phyloP scores from a whole-genome alignment of 2,888 invertebrate genomes.

The Antitype chi region DNA sequence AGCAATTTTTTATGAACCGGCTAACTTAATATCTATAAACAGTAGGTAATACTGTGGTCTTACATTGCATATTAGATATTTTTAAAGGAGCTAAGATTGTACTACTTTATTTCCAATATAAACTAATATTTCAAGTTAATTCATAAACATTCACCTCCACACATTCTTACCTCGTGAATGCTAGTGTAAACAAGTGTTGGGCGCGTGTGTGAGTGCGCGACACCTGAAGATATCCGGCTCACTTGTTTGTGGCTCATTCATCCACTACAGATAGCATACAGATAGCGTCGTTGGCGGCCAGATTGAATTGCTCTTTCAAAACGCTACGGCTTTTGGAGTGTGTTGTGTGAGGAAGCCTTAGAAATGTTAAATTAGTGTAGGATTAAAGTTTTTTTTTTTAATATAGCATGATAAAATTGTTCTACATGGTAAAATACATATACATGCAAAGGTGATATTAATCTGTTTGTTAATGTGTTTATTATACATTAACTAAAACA shows the following conservation, averaged over 20 bases:
- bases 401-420: no score
- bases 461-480: neutral
- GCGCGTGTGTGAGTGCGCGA: slow-evolving; percentile 71
- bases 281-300: slow-evolving; percentile 77
- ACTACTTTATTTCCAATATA: no score
- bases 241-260: slow-evolving; percentile 79
- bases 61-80: no score
- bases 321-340: slow-evolving; percentile 8
- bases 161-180: slow-evolving; percentile 45
- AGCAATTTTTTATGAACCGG: no score
- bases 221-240: slow-evolving; percentile 80
- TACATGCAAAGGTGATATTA: neutral
- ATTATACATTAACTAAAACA: neutral
- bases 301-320: slow-evolving; percentile 77
- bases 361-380: neutral
- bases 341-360: neutral
- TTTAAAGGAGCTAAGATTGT: no score
- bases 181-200: slow-evolving; percentile 57
- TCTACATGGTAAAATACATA: neutral
- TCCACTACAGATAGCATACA: slow-evolving; percentile 80
- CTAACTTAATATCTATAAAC: no score
- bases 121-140: neutral
- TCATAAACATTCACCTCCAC: slow-evolving; percentile 11
- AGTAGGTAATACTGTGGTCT: no score
- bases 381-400: neutral